phyloP scores from a whole-genome alignment of 92 coral and sea anemone species.

The Umimayanthus kanabou region DNA sequence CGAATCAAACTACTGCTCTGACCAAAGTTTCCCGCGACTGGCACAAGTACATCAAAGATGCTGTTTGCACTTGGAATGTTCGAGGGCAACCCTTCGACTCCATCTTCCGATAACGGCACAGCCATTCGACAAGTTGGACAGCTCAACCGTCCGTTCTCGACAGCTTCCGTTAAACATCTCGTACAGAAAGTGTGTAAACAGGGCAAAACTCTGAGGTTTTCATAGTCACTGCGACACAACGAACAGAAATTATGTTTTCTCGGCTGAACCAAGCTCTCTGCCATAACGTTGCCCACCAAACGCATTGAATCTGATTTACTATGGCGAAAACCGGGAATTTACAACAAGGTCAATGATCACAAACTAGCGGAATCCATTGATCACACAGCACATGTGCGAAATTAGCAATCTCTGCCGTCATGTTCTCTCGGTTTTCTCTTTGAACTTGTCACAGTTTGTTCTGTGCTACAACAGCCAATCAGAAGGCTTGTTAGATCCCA shows the following conservation, averaged over 20 bases:
- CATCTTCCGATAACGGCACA: constrained; percentile 86
- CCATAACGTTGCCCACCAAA: constrained; percentile 90
- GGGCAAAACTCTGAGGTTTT: constrained; percentile 94
- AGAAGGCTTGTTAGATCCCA: constrained; percentile 36
- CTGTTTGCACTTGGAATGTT: constrained; percentile 69
- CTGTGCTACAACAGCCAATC: constrained; percentile 25
- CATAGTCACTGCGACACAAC: constrained; percentile 86
- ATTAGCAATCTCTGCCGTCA: constrained; percentile 53
- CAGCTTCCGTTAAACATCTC: constrained; percentile 87
- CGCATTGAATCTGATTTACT: constrained; percentile 85
- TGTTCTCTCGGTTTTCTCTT: constrained; percentile 58
- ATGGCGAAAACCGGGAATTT: constrained; percentile 45
- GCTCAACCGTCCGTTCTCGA: constrained; percentile 88
- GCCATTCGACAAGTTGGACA: constrained; percentile 92
- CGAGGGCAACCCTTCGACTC: constrained; percentile 85
- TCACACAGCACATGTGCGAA: constrained; percentile 57
- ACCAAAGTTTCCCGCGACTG: constrained; percentile 70
- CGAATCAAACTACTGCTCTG: constrained; percentile 75
- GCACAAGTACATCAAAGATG: constrained; percentile 85
- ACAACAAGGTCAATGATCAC: constrained; percentile 28
- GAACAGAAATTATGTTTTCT: constrained; percentile 80
- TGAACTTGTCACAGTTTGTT: constrained; percentile 47
- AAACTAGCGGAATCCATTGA: constrained; percentile 49
- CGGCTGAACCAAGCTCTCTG: constrained; percentile 87
- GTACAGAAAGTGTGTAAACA: constrained; percentile 99